Evolutionary conservation across 2,888 invertebrate species (phyloP).

Genomic region (Sinopyrophorus schimmeli): DNA sequence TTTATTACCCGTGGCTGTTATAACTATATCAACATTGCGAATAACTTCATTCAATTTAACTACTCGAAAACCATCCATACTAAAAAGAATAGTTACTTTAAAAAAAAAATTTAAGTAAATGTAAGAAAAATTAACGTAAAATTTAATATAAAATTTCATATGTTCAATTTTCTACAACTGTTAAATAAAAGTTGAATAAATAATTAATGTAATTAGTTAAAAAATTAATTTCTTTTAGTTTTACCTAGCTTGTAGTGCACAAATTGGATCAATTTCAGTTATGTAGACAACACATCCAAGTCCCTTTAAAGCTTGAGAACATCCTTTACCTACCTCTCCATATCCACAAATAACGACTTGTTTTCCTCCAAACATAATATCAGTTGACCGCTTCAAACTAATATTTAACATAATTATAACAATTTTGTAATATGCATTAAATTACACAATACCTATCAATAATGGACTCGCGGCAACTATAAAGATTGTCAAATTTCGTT

Average conservation of each 20-base stretch:
- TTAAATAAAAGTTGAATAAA: too few species aligned
- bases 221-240: too few species aligned
- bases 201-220: too few species aligned
- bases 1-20: conserved; percentile 98
- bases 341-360: conserved; percentile 96
- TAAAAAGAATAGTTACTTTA: too few species aligned
- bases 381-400: conserved; percentile 81
- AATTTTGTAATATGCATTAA: too few species aligned
- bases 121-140: too few species aligned
- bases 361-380: conserved; percentile 97
- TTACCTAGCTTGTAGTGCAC: conserved; percentile 91
- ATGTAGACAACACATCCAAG: conserved; percentile 91
- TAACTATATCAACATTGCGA: conserved; percentile 90
- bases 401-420: too few species aligned
- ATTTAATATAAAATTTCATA: too few species aligned
- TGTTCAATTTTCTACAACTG: too few species aligned
- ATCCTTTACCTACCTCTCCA: conserved; percentile 97
- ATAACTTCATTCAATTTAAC: conserved; percentile 94
- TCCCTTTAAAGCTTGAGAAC: conserved; percentile 92
- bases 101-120: too few species aligned
- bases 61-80: conserved; percentile 96
- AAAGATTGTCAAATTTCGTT: conserved; percentile 96
- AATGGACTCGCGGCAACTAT: conserved; percentile 92
- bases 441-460: conserved; percentile 69
- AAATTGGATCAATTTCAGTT: conserved; percentile 97